These are phyloP conservation scores for Tapirus terrestris DNA, from an alignment of 2,113 vertebrate species.

Conservation along the genomic window DNA sequence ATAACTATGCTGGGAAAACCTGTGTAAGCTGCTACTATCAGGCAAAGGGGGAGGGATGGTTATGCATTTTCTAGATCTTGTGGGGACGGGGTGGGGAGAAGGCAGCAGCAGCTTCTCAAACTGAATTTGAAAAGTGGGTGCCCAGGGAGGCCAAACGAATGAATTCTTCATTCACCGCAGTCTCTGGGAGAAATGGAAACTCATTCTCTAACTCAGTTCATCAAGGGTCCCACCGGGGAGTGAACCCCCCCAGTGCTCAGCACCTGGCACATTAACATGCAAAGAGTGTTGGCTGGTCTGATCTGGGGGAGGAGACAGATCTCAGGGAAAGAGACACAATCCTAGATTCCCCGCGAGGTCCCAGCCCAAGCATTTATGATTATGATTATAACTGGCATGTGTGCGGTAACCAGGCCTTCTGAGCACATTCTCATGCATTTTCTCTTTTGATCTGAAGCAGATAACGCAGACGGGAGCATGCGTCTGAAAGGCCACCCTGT, in stretches of 20 bases:
- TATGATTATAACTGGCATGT: constrained; percentile 61
- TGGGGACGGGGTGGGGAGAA: neutral
- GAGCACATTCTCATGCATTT: constrained; percentile 59
- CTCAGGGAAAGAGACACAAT: neutral
- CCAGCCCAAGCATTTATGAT: neutral
- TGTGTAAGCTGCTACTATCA: neutral
- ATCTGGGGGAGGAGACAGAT: neutral
- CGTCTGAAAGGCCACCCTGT: constrained; percentile 60
- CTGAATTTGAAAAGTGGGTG: neutral
- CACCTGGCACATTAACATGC: neutral
- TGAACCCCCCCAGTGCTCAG: neutral
- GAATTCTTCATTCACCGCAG: neutral
- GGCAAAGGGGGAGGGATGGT: neutral
- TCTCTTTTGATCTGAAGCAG: constrained; percentile 72
- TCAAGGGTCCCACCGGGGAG: neutral
- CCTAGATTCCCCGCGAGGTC: neutral
- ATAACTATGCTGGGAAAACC: neutral
- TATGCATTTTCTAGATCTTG: neutral
- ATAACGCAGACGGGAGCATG: constrained; percentile 54
- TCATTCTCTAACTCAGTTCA: neutral
- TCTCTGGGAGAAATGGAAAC: neutral
- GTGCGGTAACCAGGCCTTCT: neutral
- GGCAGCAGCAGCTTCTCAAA: neutral
- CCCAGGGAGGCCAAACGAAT: neutral
- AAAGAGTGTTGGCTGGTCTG: fast-evolving